These are phyloP conservation scores for Pteropus rufus DNA, from an alignment of 2,797 vertebrate genomes.

Conservation along the genomic window DNA sequence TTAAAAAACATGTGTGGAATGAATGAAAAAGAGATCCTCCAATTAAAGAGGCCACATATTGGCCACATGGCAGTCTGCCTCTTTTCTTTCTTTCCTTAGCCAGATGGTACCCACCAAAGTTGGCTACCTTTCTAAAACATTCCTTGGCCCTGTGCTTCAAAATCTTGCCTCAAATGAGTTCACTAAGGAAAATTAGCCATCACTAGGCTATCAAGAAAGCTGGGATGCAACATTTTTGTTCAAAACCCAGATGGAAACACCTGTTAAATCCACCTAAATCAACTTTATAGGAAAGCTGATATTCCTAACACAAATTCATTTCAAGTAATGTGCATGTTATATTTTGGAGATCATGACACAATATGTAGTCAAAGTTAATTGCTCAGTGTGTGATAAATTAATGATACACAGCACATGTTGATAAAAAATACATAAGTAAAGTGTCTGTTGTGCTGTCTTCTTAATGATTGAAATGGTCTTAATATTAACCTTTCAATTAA, in stretches of 20 bases:
- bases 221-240: background rate
- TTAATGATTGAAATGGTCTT: background rate
- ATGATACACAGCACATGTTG: background rate
- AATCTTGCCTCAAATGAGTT: background rate
- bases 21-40: background rate
- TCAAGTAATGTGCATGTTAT: background rate
- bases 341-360: background rate
- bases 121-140: background rate
- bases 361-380: background rate
- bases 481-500: background rate
- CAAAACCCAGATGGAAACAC: constrained; percentile 10
- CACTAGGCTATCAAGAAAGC: constrained; percentile 10
- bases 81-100: background rate
- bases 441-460: background rate
- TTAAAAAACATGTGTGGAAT: background rate
- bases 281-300: background rate
- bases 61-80: background rate
- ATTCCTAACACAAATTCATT: constrained; percentile 7
- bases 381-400: constrained; percentile 33
- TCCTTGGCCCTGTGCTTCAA: background rate
- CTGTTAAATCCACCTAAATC: background rate
- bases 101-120: constrained; percentile 17
- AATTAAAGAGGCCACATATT: background rate
- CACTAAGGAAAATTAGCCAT: background rate
- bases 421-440: constrained; percentile 20